These are phyloP conservation scores for Agapostemon virescens DNA, from an alignment of 2,888 invertebrate genomes.

Conservation along the genomic window DNA sequence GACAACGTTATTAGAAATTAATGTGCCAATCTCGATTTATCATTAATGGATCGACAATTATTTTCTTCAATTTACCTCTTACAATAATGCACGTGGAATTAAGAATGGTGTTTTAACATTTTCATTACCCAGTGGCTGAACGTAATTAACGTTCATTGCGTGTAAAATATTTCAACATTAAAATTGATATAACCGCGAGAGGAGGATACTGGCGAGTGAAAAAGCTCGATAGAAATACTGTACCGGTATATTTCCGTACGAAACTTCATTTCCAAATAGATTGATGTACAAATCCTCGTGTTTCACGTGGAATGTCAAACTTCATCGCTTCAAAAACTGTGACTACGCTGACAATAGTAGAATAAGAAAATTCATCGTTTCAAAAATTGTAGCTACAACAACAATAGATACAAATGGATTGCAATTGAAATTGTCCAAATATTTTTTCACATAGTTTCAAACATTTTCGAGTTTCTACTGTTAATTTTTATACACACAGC, in stretches of 20 bases:
- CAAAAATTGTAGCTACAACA: too few relatives aligned
- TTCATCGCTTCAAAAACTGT: background rate
- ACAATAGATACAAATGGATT: background rate
- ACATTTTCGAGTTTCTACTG: background rate
- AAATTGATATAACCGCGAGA: background rate
- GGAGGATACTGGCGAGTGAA: background rate
- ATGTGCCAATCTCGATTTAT: slow-evolving; percentile 20
- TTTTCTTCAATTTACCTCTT: background rate
- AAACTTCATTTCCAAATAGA: background rate
- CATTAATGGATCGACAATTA: background rate
- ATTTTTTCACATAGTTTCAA: background rate
- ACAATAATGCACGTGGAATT: background rate
- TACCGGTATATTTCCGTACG: background rate
- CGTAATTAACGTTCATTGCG: background rate
- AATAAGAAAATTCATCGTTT: background rate
- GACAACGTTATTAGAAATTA: slow-evolving; percentile 20
- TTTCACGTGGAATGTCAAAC: background rate
- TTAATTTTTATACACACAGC: background rate
- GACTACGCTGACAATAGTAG: too few relatives aligned
- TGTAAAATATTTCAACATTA: background rate
- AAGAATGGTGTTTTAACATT: background rate
- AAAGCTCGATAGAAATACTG: background rate
- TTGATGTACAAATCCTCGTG: background rate
- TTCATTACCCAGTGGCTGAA: background rate
- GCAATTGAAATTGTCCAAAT: background rate